Base-by-base conservation (phyloP, 2,113 vertebrate genomes). In the Opisthocomus hoazin region DNA sequence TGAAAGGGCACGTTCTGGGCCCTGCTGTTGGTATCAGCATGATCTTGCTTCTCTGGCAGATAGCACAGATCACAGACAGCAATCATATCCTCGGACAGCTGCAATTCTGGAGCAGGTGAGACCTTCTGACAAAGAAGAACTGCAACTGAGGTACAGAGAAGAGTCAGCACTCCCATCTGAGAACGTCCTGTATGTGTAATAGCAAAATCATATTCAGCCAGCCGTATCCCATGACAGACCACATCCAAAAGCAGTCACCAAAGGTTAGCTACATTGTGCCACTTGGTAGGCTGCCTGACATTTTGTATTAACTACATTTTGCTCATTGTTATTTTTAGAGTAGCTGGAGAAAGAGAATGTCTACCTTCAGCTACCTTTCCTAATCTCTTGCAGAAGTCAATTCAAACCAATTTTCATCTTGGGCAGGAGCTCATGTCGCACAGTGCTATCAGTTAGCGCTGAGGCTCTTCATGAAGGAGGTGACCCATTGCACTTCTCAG, bases 91-190 rank as follows among this genome's bases (percentile, higher is more conserved):
- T 37, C 3, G 1, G n/a, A 54, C 9, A 50, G 3, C 27, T 68
- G 23, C 41, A 71, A 4, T 39, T 69, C 37, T 58, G 32, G 26
- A 75, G 15, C 39, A 54, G 30, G 8, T 21, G 11, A 75, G 26
- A 41, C 11, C 5, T 66, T 63, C 65, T 84, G 48, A 81, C 82
- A 75, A 79, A 78, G n/a, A 89, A 24, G 16, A 66, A 30, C 48
- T 68, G 41, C 1, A 3, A 0, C 0, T 32, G 48, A 87, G 43
- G 32, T 37, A 34, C 15, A n/a, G 14, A 10, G 19, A 24, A 63
- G 39, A 19, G 46, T 5, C 8, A 6, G 27, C 36, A 51, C 39
- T n/a, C 53, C 75, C 2, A 2, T 7, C 65, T 78, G 48, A 57
- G 39, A 17, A 79, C 21, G 19, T 32, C 30, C 50, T 3, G 1